Conservation (phyloP, 2,113 vertebrate species). For the Canis aureus region DNA sequence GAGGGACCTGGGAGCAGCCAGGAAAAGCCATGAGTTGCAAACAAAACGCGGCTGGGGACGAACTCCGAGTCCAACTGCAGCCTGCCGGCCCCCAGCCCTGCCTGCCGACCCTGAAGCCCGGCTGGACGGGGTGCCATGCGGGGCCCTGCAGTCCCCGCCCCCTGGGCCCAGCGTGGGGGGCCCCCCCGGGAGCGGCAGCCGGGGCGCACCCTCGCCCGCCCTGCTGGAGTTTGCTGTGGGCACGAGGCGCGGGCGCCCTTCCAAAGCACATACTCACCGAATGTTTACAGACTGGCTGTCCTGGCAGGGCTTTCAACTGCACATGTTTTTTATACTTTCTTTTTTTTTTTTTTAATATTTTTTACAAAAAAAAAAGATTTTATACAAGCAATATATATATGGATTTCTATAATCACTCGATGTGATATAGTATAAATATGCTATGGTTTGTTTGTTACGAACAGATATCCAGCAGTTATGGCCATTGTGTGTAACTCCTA, state of each 20-base stretch:
- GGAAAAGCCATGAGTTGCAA: conserved; percentile 70
- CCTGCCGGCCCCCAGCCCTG: conserved; percentile 10
- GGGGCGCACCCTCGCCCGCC: conserved; percentile 78
- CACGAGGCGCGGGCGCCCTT: conserved; percentile 96
- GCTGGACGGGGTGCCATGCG: neutral
- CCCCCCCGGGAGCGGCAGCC: neutral
- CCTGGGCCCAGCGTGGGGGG: neutral
- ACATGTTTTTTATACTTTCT: conserved; percentile 91
- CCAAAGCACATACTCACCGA: conserved; percentile 94
- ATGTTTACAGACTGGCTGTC: conserved; percentile 97
- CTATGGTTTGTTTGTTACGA: conserved; percentile 93
- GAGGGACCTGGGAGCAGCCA: conserved; percentile 60
- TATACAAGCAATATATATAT: conserved; percentile 96
- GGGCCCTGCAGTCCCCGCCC: neutral
- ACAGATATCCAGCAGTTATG: conserved; percentile 89
- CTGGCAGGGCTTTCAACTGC: conserved; percentile 92
- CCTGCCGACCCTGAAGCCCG: accelerated
- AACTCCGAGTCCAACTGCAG: neutral
- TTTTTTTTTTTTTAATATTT: conserved; percentile 87
- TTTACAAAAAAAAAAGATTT: conserved; percentile 90
- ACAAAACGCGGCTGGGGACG: neutral
- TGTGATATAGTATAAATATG: conserved; percentile 92
- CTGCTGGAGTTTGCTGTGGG: conserved; percentile 86
- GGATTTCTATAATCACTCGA: conserved; percentile 97
- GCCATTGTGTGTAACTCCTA: conserved; percentile 87